phyloP scores from a whole-genome alignment of 2,113 vertebrate species.

The Paraplagusia blochii region DNA sequence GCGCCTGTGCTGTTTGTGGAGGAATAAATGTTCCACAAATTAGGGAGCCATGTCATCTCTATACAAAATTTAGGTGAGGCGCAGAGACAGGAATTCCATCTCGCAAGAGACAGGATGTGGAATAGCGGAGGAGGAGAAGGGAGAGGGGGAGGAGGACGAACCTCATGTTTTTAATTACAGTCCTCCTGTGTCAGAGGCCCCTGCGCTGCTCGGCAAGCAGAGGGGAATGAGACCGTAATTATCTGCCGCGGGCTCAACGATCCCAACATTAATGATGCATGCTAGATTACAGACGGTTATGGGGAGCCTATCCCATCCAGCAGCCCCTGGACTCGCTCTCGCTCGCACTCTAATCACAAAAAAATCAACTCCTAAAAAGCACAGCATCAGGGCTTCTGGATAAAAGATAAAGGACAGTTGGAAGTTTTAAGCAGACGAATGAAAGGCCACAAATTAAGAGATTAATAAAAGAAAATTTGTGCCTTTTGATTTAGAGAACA shows the following conservation, averaged over 20 bases:
- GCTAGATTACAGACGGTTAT: slow-evolving; percentile 65
- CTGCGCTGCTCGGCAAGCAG: slow-evolving; percentile 58
- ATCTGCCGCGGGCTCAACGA: slow-evolving; percentile 56
- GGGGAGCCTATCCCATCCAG: slow-evolving; percentile 37
- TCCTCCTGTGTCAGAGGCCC: slow-evolving; percentile 66
- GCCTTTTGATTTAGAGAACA: not conserved
- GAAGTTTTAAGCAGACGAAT: not conserved
- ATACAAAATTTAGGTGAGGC: slow-evolving; percentile 41
- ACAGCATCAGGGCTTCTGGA: slow-evolving; percentile 17
- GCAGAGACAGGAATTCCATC: slow-evolving; percentile 48
- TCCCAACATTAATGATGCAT: slow-evolving; percentile 66
- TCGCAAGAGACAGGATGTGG: slow-evolving; percentile 48
- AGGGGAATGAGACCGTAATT: slow-evolving; percentile 72
- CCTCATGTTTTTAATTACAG: slow-evolving; percentile 72
- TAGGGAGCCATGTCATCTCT: slow-evolving; percentile 25
- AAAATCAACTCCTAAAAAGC: slow-evolving; percentile 31
- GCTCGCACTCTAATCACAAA: slow-evolving; percentile 18
- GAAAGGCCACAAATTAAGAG: too few relatives aligned
- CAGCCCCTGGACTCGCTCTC: slow-evolving; percentile 34
- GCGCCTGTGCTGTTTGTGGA: not conserved
- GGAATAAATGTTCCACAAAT: slow-evolving; percentile 4
- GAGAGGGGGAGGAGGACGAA: slow-evolving; percentile 39
- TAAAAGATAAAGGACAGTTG: slow-evolving; percentile 11
- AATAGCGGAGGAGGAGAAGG: slow-evolving; percentile 24
- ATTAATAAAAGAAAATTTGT: too few relatives aligned